Conservation (phyloP, 2,113 vertebrate genomes). For the Dolichallabes microphthalmus region DNA sequence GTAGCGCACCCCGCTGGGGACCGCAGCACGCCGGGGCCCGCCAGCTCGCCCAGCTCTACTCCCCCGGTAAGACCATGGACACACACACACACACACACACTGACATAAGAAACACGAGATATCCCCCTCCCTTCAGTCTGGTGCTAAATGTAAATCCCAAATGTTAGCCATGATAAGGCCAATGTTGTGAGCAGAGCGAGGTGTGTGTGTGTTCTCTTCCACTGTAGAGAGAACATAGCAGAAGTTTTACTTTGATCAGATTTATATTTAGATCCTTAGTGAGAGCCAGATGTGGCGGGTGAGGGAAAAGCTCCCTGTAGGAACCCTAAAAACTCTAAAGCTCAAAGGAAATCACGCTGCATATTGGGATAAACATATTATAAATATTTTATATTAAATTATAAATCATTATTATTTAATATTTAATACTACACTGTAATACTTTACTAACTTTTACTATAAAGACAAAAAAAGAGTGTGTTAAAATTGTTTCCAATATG, state of each 20-base stretch:
- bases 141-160: background rate
- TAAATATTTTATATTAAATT: too few relatives aligned
- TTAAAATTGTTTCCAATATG: background rate
- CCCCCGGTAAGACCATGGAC: conserved; percentile 65
- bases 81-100: background rate
- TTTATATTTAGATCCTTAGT: background rate
- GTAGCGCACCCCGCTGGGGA: conserved; percentile 74
- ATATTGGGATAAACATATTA: too few relatives aligned
- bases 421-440: background rate
- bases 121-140: background rate
- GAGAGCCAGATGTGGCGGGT: background rate
- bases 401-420: too few relatives aligned
- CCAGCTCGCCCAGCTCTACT: conserved; percentile 74
- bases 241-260: background rate
- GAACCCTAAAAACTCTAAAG: background rate
- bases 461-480: too few relatives aligned
- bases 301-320: background rate
- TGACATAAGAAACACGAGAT: background rate
- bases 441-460: background rate
- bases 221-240: background rate
- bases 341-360: background rate
- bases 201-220: background rate
- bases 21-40: conserved; percentile 76
- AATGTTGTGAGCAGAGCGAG: background rate
- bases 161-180: background rate